A percentile compares a stretch with the other conserved stretches of the same genome.
phyloP scores from a whole-genome alignment of 2,797 vertebrate genomes.

The Fundulus diaphanus region DNA sequence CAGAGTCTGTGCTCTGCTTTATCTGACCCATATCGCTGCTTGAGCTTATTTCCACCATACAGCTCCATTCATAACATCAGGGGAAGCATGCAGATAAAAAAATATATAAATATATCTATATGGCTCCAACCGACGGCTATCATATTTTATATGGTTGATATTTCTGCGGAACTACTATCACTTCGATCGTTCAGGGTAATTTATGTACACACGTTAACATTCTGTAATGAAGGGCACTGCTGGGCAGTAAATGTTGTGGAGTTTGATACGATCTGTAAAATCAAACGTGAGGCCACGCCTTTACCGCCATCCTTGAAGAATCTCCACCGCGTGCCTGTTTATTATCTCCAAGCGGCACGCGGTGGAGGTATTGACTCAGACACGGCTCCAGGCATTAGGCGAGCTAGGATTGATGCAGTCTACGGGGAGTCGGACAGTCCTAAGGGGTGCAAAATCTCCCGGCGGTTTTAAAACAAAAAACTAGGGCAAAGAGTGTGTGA shows the following conservation, averaged over 20 bases:
- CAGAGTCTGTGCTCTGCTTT: constrained; percentile 46
- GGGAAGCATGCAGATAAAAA: constrained; percentile 36
- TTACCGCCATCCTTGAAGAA: constrained; percentile 30
- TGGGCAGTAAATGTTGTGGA: constrained; percentile 5
- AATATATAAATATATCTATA: background rate
- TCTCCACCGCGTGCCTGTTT: constrained; percentile 46
- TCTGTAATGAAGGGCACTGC: background rate
- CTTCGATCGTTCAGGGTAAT: background rate
- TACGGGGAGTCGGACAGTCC: constrained; percentile 68
- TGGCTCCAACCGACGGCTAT: constrained; percentile 7
- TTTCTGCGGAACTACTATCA: background rate
- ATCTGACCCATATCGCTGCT: constrained; percentile 70
- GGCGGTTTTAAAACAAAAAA: constrained; percentile 69
- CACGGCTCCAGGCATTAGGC: constrained; percentile 52
- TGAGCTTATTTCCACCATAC: constrained; percentile 59
- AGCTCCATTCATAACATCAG: constrained; percentile 56
- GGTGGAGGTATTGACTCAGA: constrained; percentile 69
- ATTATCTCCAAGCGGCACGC: constrained; percentile 65
- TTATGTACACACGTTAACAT: background rate
- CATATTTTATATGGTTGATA: background rate
- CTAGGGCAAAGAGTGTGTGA: constrained; percentile 65
- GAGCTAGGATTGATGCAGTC: constrained; percentile 69
- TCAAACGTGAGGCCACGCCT: constrained; percentile 26
- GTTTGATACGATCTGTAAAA: constrained; percentile 3
- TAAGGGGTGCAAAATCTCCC: constrained; percentile 62